A percentile compares a stretch with the other conserved stretches of the same genome.
Conservation (phyloP, 2,797 vertebrate species). For the Euthynnus affinis region DNA sequence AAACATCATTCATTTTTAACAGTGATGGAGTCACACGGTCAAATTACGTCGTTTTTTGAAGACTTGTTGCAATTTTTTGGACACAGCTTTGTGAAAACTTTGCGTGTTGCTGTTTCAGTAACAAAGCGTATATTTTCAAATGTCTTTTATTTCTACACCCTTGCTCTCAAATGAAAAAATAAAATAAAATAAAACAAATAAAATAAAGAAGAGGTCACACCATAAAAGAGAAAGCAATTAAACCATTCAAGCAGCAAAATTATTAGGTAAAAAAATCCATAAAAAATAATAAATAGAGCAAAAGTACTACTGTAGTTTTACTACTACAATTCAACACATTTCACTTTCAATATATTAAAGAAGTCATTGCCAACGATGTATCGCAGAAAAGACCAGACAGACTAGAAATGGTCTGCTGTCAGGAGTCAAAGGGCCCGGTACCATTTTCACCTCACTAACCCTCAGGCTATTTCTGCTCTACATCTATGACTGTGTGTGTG, state of each 20-base stretch:
- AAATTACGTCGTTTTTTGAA: too few relatives aligned
- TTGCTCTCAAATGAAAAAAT: neutral
- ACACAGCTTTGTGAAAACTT: too few relatives aligned
- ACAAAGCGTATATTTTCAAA: neutral
- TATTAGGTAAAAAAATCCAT: neutral
- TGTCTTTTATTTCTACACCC: too few relatives aligned
- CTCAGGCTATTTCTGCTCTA: conserved; percentile 44
- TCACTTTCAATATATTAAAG: too few relatives aligned
- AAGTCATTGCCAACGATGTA: too few relatives aligned
- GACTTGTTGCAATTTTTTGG: too few relatives aligned
- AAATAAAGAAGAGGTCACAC: neutral
- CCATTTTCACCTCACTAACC: conserved; percentile 52
- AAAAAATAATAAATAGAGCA: neutral
- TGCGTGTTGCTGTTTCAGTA: neutral
- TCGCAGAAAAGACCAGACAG: conserved; percentile 16
- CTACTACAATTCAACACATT: too few relatives aligned
- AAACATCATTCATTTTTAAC: too few relatives aligned
- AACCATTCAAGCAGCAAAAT: neutral
- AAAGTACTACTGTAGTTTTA: neutral
- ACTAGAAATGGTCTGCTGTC: conserved; percentile 36
- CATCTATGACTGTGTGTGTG: conserved; percentile 29
- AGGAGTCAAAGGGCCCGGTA: conserved; percentile 54
- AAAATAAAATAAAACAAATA: too few relatives aligned
- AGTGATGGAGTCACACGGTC: too few relatives aligned
- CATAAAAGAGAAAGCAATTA: neutral